Evolutionary conservation across 2,797 vertebrate species (phyloP).

Genomic region (Rousettus madagascariensis): DNA sequence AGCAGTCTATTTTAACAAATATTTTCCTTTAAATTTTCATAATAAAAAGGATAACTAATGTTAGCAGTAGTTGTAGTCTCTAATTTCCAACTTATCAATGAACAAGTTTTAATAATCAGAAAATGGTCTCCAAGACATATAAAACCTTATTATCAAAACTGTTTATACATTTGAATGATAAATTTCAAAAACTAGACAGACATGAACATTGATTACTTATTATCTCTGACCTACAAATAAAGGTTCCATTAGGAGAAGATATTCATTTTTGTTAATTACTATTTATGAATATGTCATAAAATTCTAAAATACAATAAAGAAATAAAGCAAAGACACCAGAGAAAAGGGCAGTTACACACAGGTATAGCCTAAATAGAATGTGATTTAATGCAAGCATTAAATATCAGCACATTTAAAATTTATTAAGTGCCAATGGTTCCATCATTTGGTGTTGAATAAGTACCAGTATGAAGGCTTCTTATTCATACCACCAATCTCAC

Average conservation of each 20-base stretch:
- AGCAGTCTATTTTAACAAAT: not conserved
- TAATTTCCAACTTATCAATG: conserved; percentile 10
- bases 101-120: not conserved
- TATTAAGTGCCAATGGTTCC: not conserved
- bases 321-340: not conserved
- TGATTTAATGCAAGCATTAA: not conserved
- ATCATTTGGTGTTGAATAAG: not conserved
- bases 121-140: not conserved
- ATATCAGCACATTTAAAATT: not conserved
- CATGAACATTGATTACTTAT: not conserved
- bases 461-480: not conserved
- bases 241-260: not conserved
- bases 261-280: not conserved
- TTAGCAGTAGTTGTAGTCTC: not conserved
- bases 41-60: not conserved
- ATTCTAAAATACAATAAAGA: not conserved
- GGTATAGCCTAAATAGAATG: not conserved
- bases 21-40: not conserved
- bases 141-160: not conserved
- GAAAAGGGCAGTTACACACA: not conserved
- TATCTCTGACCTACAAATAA: not conserved
- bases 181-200: not conserved
- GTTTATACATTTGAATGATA: not conserved
- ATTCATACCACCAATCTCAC: not conserved
- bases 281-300: not conserved